Percentiles rank a stretch among this genome's conserved stretches.
These are phyloP conservation scores for Tetrao urogallus DNA, from an alignment of 2,113 vertebrate genomes.

Conservation along the genomic window DNA sequence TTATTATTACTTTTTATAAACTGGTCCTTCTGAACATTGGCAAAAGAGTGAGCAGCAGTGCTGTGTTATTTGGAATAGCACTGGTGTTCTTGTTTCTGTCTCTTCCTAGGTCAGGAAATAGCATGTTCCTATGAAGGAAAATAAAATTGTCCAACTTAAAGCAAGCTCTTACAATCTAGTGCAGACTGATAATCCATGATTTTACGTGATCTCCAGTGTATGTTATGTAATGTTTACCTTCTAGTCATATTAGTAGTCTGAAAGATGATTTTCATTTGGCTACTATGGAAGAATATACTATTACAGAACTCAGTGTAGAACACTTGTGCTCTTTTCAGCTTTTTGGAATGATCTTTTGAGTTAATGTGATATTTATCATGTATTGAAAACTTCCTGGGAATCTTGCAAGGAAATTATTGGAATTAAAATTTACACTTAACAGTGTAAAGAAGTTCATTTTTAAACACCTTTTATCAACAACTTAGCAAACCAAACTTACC, in stretches of 20 bases:
- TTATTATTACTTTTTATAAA: neutral
- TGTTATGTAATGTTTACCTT: neutral
- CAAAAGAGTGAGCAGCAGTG: neutral
- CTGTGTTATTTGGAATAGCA: rapidly evolving
- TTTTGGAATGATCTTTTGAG: neutral
- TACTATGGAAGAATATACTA: neutral
- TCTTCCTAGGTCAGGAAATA: neutral
- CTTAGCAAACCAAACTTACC: neutral
- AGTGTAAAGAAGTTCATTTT: neutral
- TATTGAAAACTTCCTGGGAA: neutral
- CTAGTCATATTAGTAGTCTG: neutral
- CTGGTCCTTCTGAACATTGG: rapidly evolving
- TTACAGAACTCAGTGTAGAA: neutral
- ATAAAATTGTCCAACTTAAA: neutral
- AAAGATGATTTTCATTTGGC: neutral
- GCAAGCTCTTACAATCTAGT: neutral
- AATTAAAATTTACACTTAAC: neutral
- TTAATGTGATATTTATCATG: neutral
- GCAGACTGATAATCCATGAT: no score
- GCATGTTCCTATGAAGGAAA: no score
- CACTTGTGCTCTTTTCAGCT: neutral
- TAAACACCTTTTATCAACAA: neutral
- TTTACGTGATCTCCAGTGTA: neutral
- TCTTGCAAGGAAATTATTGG: neutral
- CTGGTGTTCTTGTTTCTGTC: rapidly evolving